These are phyloP conservation scores for Parnassius glacialis DNA, from an alignment of 2,888 invertebrate genomes.

Conservation along the genomic window DNA sequence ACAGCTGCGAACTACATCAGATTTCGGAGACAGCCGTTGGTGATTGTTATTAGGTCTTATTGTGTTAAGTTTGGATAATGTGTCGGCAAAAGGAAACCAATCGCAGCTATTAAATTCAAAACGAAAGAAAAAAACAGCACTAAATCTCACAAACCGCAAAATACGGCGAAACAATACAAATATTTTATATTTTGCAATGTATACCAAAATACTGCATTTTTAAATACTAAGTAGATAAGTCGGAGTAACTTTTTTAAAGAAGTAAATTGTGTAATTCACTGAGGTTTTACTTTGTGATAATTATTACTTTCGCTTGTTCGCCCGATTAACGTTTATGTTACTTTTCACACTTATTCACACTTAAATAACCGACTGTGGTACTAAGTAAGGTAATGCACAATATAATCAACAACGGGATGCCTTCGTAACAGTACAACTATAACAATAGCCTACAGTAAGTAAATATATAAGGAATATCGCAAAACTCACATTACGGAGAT, in stretches of 20 bases:
- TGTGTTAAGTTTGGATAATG: conserved; percentile 71
- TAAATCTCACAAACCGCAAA: conserved; percentile 27
- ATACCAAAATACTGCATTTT: conserved; percentile 81
- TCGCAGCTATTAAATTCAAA: conserved; percentile 48
- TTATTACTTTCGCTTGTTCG: conserved; percentile 61
- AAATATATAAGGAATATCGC: conserved; percentile 41
- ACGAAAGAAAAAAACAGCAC: conserved; percentile 32
- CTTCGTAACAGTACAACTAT: conserved; percentile 79
- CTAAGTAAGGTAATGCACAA: conserved; percentile 70
- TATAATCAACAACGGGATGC: conserved; percentile 75
- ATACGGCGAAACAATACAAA: conserved; percentile 65
- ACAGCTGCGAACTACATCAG: conserved; percentile 70
- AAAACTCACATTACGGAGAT: conserved; percentile 47
- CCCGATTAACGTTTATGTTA: conserved; percentile 60
- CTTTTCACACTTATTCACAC: conserved; percentile 53
- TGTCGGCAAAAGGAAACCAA: conserved; percentile 64
- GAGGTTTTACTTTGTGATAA: conserved; percentile 35
- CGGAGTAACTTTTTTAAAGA: conserved; percentile 54
- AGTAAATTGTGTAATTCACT: conserved; percentile 36
- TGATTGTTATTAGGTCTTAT: conserved; percentile 68
- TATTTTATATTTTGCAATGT: conserved; percentile 69
- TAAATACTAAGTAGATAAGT: conserved; percentile 73
- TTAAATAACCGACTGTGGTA: conserved; percentile 70
- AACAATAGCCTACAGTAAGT: conserved; percentile 75
- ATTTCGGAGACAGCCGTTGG: conserved; percentile 63